These are phyloP conservation scores for Bos javanicus DNA, from an alignment of 2,113 vertebrate species.

Conservation along the genomic window DNA sequence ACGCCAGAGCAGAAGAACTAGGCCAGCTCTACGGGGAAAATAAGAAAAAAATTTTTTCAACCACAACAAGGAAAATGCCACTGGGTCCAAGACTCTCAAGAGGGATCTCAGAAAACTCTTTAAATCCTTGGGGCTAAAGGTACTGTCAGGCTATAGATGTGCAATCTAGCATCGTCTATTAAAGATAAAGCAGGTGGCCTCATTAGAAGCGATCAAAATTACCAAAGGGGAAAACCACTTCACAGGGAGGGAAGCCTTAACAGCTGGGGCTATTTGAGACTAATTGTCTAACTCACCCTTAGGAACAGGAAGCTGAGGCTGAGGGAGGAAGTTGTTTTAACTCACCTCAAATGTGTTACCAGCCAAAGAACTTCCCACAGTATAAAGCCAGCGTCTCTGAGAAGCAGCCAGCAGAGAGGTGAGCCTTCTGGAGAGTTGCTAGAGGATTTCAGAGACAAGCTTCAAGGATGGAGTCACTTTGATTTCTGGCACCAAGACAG, in stretches of 20 bases:
- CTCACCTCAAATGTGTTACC: slow-evolving; percentile 33
- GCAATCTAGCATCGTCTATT: neutral
- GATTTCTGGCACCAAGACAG: neutral
- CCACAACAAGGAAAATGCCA: neutral
- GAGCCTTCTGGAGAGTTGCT: neutral
- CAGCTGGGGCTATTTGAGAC: slow-evolving; percentile 40
- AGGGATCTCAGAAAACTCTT: slow-evolving; percentile 2
- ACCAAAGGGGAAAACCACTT: slow-evolving; percentile 37
- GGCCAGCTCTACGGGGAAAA: neutral
- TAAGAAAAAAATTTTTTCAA: neutral
- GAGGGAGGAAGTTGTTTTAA: slow-evolving; percentile 8
- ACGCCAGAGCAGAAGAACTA: neutral
- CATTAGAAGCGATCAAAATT: slow-evolving; percentile 52
- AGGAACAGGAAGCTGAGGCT: slow-evolving; percentile 29
- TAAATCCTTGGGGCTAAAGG: neutral
- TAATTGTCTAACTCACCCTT: slow-evolving; percentile 33
- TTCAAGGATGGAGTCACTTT: neutral
- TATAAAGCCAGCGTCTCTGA: neutral
- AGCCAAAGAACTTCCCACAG: neutral
- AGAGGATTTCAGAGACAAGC: neutral
- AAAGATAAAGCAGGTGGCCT: slow-evolving; percentile 31
- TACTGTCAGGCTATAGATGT: neutral
- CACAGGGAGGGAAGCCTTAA: slow-evolving; percentile 22
- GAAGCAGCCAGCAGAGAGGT: neutral
- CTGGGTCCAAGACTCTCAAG: neutral